Base-by-base conservation (phyloP, 2,888 invertebrate species). In the Antheraea yamamai region DNA sequence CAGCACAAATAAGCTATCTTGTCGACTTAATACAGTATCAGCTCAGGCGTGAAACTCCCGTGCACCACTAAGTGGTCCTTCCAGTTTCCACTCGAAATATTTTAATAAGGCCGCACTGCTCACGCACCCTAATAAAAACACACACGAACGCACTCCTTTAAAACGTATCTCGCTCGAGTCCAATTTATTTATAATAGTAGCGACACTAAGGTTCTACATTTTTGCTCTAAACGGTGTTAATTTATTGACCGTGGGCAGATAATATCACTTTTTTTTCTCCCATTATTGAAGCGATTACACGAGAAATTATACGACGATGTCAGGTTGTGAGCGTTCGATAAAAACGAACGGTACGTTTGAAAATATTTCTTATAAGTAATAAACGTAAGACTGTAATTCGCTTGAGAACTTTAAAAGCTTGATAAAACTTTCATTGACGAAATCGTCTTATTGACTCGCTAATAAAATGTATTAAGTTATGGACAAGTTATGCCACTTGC, bases 81-180 rank as follows among this genome's bases (percentile, higher is more conserved):
- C 95, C 95, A 95, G 95, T 95, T 95, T 95, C 94, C 92, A 94
- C 91, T 94, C 94, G 93, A 95, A 95, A 95, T 95, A 94, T 95
- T 95, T 94, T 95, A 95, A 94, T 95, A 95, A 94, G 94, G 91
- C 92, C 91, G 91, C 93, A 90, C 92, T 91, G 93, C 92, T 91
- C 95, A 94, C 95, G 94, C 94, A 93, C 91, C 92, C 92, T 92
- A 94, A 94, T 93, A 94, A 93, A 93, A 92, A 92, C 90, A 91
- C 90, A 91, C 88, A 92, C 90, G 87, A 88, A 91, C 89, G 82
- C 83, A 85, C 88, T 88, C 87, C 88, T 88, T 88, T 85, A 84
- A 88, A 89, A 88, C 89, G 84, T 87, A 84, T 81, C 83, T 85
- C 84, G 88, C 85, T 85, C 88, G 86, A 88, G 80, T 86, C 86